Conservation (phyloP, 2,797 vertebrate species). For the Epinephelus awoara region DNA sequence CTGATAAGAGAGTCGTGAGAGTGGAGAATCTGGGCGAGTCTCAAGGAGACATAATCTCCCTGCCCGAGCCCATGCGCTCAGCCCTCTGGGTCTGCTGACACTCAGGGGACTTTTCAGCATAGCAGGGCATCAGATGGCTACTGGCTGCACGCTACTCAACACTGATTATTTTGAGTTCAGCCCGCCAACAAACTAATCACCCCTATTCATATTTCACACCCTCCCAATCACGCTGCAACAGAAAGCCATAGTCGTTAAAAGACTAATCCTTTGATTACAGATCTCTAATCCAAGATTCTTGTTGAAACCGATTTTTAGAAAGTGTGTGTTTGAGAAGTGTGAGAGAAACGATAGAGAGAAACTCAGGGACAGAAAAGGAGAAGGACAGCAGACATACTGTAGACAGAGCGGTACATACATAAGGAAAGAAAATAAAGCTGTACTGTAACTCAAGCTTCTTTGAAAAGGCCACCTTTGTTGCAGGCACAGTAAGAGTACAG, state of each 20-base stretch:
- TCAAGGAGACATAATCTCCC: constrained; percentile 70
- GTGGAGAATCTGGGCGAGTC: constrained; percentile 63
- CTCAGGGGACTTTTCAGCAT: constrained; percentile 56
- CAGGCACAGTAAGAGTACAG: constrained; percentile 27
- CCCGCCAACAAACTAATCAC: constrained; percentile 60
- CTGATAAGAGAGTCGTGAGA: constrained; percentile 76
- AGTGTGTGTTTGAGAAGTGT: constrained; percentile 7
- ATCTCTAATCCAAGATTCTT: constrained; percentile 59
- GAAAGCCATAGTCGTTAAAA: constrained; percentile 33
- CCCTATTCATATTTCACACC: constrained; percentile 72
- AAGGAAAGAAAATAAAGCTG: constrained; percentile 18
- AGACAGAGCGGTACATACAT: constrained; percentile 13
- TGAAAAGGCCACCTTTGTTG: constrained; percentile 51
- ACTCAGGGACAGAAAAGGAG: background rate
- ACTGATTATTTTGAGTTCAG: constrained; percentile 53
- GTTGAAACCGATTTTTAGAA: constrained; percentile 52
- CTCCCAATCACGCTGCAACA: constrained; percentile 36
- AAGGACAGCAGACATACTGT: constrained; percentile 16
- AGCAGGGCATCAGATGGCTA: constrained; percentile 64
- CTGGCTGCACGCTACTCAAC: constrained; percentile 40
- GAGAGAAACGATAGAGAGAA: background rate
- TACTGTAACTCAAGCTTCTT: constrained; percentile 37
- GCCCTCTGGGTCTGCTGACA: constrained; percentile 52
- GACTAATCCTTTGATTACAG: constrained; percentile 70
- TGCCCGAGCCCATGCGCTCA: constrained; percentile 23